phyloP scores from a whole-genome alignment of 1,140 invertebrate genomes.

The Mizuhopecten yessoensis region DNA sequence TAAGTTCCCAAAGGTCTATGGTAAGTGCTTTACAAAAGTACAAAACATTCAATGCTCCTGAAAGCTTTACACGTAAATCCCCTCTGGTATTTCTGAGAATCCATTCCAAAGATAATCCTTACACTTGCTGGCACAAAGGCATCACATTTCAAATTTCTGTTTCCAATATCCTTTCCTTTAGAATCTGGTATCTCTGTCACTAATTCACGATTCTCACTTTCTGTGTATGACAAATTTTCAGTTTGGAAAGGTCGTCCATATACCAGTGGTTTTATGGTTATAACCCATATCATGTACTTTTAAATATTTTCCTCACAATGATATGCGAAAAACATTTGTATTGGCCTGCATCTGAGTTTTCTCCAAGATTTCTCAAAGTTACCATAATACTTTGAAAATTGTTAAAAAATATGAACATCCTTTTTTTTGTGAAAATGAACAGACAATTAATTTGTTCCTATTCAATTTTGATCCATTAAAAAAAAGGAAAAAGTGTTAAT shows the following conservation, averaged over 20 bases:
- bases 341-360: too few species aligned
- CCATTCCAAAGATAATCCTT: background rate
- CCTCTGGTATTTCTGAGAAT: background rate
- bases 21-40: constrained; percentile 24
- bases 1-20: background rate
- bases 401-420: too few species aligned
- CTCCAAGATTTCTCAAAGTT: too few species aligned
- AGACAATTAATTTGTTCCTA: background rate
- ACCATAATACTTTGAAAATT: too few species aligned
- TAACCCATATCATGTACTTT: background rate
- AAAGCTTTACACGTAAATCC: background rate
- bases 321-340: background rate
- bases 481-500: too few species aligned
- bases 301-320: background rate
- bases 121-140: background rate
- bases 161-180: background rate
- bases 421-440: too few species aligned
- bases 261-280: background rate
- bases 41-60: background rate
- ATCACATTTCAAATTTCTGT: background rate
- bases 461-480: too few species aligned
- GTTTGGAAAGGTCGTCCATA: background rate
- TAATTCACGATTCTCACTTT: background rate
- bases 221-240: background rate
- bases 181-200: background rate